Conservation (phyloP, 2,888 invertebrate genomes). For the Plebejus melissa region DNA sequence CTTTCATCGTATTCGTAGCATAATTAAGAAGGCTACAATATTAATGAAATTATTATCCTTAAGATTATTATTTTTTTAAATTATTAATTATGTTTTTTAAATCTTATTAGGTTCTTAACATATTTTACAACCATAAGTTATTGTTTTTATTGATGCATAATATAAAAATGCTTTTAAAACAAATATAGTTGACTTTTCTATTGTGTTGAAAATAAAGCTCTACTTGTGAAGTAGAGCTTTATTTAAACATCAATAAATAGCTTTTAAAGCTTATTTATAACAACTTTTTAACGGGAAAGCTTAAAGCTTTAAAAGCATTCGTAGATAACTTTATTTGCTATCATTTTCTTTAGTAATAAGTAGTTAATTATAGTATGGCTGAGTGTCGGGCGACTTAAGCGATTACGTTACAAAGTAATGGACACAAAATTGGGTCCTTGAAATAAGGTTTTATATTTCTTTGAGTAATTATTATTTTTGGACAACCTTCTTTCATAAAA, state of each 20-base stretch:
- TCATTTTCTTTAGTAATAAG: not conserved
- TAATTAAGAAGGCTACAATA: no score
- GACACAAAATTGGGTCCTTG: not conserved
- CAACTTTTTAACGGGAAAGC: not conserved
- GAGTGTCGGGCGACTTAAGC: not conserved
- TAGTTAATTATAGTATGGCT: not conserved
- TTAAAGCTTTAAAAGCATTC: not conserved
- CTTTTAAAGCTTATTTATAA: not conserved
- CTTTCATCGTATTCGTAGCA: no score
- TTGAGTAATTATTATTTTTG: not conserved
- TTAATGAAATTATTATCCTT: no score
- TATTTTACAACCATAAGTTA: no score
- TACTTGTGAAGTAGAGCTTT: not conserved
- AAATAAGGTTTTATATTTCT: constrained; percentile 9
- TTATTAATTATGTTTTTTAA: no score
- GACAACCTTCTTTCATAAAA: no score
- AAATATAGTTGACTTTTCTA: not conserved
- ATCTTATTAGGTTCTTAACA: no score
- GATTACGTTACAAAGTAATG: not conserved
- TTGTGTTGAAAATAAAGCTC: not conserved
- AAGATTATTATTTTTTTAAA: no score
- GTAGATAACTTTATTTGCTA: not conserved
- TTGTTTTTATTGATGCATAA: no score
- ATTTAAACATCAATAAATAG: not conserved
- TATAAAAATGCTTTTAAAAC: not conserved